Evolutionary conservation across 2,888 invertebrate species (phyloP).

Genomic region (Nebria salina): DNA sequence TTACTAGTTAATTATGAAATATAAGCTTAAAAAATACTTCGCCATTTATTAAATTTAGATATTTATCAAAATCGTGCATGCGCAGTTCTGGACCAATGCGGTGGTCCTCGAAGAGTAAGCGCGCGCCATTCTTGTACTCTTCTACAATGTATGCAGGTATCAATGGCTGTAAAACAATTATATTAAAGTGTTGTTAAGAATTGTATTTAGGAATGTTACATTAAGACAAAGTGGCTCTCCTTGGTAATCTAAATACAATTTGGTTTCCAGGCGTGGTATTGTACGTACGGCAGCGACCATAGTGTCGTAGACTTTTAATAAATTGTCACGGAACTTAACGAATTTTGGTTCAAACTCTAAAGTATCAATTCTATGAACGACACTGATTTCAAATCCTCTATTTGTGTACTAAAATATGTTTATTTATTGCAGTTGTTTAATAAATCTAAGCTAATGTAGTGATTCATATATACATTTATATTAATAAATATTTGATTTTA

Average conservation of each 20-base stretch:
- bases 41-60: constrained; percentile 79
- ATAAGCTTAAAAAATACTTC: constrained; percentile 59
- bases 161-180: constrained; percentile 70
- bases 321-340: constrained; percentile 75
- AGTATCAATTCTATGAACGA: constrained; percentile 69
- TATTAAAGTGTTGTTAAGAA: neutral
- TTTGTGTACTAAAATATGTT: constrained; percentile 68
- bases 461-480: neutral
- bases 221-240: constrained; percentile 55
- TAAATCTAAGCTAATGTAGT: neutral
- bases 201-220: constrained; percentile 48
- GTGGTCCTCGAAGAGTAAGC: constrained; percentile 74
- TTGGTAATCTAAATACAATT: constrained; percentile 75
- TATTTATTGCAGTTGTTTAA: constrained; percentile 15
- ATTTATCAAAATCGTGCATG: constrained; percentile 83
- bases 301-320: constrained; percentile 77
- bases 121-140: constrained; percentile 70
- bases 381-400: constrained; percentile 74
- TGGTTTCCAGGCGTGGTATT: constrained; percentile 82
- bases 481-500: too few species aligned
- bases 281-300: constrained; percentile 77
- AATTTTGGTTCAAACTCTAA: constrained; percentile 80
- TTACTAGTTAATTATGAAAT: constrained; percentile 4
- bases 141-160: constrained; percentile 77
- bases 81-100: constrained; percentile 78